phyloP scores from a whole-genome alignment of 1,140 invertebrate species.

The Conus ventricosus region DNA sequence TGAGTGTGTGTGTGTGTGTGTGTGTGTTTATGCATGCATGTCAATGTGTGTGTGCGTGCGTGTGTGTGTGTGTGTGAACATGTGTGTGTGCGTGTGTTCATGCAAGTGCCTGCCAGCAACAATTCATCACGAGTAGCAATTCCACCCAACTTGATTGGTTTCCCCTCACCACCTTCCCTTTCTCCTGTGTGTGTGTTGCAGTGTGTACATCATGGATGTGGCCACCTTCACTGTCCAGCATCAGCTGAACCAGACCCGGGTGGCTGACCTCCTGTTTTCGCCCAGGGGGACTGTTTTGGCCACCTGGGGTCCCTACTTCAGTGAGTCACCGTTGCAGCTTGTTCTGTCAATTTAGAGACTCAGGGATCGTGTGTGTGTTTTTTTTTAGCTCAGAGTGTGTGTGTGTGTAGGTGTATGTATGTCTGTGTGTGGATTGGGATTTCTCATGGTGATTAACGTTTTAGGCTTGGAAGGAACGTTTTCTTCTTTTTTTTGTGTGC shows the following conservation, averaged over 20 bases:
- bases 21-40: background rate
- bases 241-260: conserved; percentile 31
- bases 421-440: background rate
- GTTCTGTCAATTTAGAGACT: too few species aligned
- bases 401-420: background rate
- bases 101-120: background rate
- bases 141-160: background rate
- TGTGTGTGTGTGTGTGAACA: background rate
- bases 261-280: conserved; percentile 40
- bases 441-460: too few species aligned
- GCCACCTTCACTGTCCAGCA: conserved; percentile 32
- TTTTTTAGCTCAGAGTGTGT: background rate
- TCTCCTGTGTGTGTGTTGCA: background rate
- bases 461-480: too few species aligned
- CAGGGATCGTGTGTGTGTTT: background rate
- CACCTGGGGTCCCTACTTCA: conserved; percentile 34
- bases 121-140: too few species aligned
- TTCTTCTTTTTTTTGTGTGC: too few species aligned
- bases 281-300: conserved; percentile 31
- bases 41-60: background rate
- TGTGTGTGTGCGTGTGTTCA: background rate
- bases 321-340: background rate
- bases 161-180: too few species aligned
- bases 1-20: too few species aligned
- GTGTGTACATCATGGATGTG: conserved; percentile 28